These are phyloP conservation scores for Threskiornis aethiopicus DNA, from an alignment of 2,797 vertebrate genomes.

Conservation along the genomic window DNA sequence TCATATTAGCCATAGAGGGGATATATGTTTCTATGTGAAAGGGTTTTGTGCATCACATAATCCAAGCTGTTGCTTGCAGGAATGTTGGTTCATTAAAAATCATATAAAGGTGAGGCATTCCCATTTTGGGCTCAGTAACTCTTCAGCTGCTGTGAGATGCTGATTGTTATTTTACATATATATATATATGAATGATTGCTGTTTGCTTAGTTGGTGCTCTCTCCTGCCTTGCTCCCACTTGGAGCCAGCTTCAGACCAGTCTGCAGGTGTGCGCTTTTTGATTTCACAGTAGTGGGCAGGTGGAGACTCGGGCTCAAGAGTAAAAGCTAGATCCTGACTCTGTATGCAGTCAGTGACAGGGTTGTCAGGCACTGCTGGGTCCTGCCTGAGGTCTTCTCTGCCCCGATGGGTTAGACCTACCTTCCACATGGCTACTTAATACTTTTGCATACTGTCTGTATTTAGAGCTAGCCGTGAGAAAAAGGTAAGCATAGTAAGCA, in stretches of 20 bases:
- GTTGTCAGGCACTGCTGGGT: background rate
- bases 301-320: background rate
- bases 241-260: background rate
- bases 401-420: too few relatives aligned
- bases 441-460: background rate
- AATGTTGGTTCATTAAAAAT: background rate
- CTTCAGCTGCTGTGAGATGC: background rate
- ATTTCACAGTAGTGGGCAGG: background rate
- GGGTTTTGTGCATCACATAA: background rate
- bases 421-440: background rate
- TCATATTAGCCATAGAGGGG: background rate
- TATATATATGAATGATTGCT: background rate
- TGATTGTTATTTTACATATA: background rate
- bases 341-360: too few relatives aligned
- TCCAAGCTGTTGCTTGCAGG: background rate
- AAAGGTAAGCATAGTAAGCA: background rate
- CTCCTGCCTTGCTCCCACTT: background rate
- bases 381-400: background rate
- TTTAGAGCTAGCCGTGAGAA: background rate
- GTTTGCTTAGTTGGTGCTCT: background rate
- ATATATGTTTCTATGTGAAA: background rate
- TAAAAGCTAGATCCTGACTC: background rate
- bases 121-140: background rate
- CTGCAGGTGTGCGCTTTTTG: background rate
- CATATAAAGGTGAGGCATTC: background rate